Conservation (phyloP, 2,113 vertebrate species). For the Platanista minor region DNA sequence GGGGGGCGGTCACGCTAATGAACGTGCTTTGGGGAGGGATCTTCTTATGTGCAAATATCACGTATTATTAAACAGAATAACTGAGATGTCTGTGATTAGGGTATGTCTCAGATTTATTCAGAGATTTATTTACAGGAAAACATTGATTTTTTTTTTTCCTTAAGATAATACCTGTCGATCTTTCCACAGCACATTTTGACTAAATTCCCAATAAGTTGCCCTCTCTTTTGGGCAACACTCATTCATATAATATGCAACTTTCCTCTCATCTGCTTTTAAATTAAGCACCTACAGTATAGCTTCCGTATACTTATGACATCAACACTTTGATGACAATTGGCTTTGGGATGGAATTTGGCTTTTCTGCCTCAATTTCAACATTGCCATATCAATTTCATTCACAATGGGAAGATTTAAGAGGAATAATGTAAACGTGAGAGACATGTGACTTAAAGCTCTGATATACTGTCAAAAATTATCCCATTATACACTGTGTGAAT, state of each 20-base stretch:
- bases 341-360: background rate
- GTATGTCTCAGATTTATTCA: background rate
- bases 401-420: background rate
- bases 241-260: background rate
- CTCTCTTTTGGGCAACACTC: background rate
- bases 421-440: background rate
- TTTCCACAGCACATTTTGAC: background rate
- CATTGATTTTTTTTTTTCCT: background rate
- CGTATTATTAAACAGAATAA: background rate
- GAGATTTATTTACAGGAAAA: background rate
- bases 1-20: fast-evolving
- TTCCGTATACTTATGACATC: background rate
- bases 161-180: background rate
- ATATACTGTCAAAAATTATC: background rate
- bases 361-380: background rate
- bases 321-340: background rate
- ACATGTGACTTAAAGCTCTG: background rate
- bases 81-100: background rate
- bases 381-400: background rate
- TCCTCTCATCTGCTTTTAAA: background rate
- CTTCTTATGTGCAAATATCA: background rate
- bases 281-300: background rate
- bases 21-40: background rate
- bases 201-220: background rate
- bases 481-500: background rate